Evolutionary conservation across 2,797 vertebrate genomes (phyloP).

Genomic region (Coregonus sp.): DNA sequence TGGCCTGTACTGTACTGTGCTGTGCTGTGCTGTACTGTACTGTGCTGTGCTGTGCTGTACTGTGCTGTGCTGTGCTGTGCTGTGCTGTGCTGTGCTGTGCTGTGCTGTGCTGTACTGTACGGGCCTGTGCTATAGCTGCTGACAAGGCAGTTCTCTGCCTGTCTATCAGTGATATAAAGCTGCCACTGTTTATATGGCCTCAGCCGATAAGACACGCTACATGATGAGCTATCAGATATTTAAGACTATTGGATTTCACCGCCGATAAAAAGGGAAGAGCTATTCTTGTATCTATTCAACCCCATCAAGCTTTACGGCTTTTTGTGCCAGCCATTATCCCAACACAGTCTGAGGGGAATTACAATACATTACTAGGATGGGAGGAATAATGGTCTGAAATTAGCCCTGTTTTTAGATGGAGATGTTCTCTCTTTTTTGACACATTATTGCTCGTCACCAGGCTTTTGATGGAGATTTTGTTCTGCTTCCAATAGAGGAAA

Average conservation of each 20-base stretch:
- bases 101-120: background rate
- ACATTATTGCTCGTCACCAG: slow-evolving; percentile 2
- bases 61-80: no score
- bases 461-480: background rate
- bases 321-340: slow-evolving; percentile 21
- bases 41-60: background rate
- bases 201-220: slow-evolving; percentile 38
- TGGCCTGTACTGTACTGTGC: no score
- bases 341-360: slow-evolving; percentile 18
- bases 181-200: slow-evolving; percentile 48
- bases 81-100: background rate
- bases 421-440: slow-evolving; percentile 10
- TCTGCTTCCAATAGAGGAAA: slow-evolving; percentile 14
- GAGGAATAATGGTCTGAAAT: slow-evolving; percentile 20
- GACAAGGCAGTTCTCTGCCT: background rate
- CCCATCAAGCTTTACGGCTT: slow-evolving; percentile 25
- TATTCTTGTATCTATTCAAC: slow-evolving; percentile 24
- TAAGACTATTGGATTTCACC: slow-evolving; percentile 45
- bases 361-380: slow-evolving; percentile 1
- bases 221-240: slow-evolving; percentile 41
- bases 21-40: no score
- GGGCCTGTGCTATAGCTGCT: background rate
- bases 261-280: slow-evolving; percentile 27
- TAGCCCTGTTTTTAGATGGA: slow-evolving; percentile 10
- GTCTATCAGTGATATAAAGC: slow-evolving; percentile 46